Conservation (phyloP, 2,888 invertebrate genomes). For the Drosophila gaucha region DNA sequence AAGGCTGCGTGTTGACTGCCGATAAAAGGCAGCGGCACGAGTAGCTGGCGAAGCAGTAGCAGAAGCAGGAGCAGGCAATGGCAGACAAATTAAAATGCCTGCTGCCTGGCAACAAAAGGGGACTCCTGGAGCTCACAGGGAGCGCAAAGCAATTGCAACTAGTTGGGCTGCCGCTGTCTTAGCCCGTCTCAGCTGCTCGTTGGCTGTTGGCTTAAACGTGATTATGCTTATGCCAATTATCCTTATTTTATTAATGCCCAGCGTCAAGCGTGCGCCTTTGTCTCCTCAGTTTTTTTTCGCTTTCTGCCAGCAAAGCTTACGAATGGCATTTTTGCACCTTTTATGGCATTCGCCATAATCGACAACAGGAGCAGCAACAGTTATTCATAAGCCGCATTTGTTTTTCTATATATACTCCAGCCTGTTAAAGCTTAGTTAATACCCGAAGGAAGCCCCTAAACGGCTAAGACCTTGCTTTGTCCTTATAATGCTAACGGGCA, state of each 20-base stretch:
- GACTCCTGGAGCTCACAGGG: conserved; percentile 24
- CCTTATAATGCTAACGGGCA: conserved; percentile 40
- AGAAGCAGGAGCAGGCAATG: conserved; percentile 13
- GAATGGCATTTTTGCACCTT: conserved; percentile 61
- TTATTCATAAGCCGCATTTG: conserved; percentile 70
- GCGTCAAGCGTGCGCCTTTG: conserved; percentile 43
- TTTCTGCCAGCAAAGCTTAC: conserved; percentile 47
- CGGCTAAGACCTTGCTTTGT: conserved; percentile 36
- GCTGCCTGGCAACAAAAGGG: conserved; percentile 59
- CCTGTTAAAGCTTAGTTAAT: conserved; percentile 60
- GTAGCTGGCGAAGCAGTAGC: conserved; percentile 4
- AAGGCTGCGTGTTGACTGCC: conserved; percentile 78
- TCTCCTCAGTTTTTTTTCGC: conserved; percentile 10
- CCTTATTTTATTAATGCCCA: conserved; percentile 82
- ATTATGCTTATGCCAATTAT: conserved; percentile 83
- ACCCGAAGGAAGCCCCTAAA: conserved; percentile 42
- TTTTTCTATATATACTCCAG: conserved; percentile 43
- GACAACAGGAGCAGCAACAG: conserved; percentile 41
- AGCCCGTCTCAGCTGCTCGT: conserved; percentile 61
- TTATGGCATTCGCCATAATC: conserved; percentile 72
- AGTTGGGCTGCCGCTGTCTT: conserved; percentile 60
- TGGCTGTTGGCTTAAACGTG: conserved; percentile 80
- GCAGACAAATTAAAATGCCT: conserved; percentile 78
- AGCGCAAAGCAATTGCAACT: conserved; percentile 48
- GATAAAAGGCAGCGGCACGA: conserved; percentile 60